A percentile compares a stretch with the other conserved stretches of the same genome.
Evolutionary conservation across 2,888 invertebrate species (phyloP).

Genomic region (Andrena bucephala): DNA sequence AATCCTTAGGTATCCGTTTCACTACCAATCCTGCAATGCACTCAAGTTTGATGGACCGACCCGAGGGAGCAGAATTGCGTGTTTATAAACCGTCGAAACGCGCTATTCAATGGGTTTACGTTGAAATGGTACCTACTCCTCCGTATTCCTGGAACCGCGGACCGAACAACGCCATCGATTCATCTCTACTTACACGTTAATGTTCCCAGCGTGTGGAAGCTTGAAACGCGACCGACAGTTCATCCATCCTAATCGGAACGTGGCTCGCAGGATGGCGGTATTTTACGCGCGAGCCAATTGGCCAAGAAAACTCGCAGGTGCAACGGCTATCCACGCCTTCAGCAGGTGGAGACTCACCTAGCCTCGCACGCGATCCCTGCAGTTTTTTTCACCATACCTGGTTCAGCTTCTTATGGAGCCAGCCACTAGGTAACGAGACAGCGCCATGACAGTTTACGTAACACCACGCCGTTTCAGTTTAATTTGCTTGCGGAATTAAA

Average conservation of each 20-base stretch:
- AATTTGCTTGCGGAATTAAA: conserved; percentile 18
- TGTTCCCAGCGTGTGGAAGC: background rate
- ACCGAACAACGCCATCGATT: background rate
- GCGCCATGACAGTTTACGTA: background rate
- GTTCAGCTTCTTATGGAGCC: background rate
- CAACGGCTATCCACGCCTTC: conserved; percentile 58
- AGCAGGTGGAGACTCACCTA: conserved; percentile 49
- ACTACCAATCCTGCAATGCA: background rate
- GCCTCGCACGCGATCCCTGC: background rate
- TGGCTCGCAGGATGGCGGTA: conserved; percentile 34
- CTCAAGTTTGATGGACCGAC: background rate
- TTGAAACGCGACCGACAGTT: background rate
- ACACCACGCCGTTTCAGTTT: background rate
- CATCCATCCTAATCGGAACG: background rate
- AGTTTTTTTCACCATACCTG: background rate
- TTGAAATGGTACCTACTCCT: background rate
- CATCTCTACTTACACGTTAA: background rate
- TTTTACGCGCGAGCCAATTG: conserved; percentile 46
- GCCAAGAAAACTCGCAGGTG: conserved; percentile 26
- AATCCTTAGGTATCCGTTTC: no score
- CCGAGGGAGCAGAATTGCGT: background rate
- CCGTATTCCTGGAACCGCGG: background rate
- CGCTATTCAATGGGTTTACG: background rate
- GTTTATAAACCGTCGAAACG: background rate
- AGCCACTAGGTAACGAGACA: background rate